Percentiles rank a stretch among this genome's conserved stretches.
Evolutionary conservation across 2,113 vertebrate species (phyloP).

Genomic region (Panthera leo): DNA sequence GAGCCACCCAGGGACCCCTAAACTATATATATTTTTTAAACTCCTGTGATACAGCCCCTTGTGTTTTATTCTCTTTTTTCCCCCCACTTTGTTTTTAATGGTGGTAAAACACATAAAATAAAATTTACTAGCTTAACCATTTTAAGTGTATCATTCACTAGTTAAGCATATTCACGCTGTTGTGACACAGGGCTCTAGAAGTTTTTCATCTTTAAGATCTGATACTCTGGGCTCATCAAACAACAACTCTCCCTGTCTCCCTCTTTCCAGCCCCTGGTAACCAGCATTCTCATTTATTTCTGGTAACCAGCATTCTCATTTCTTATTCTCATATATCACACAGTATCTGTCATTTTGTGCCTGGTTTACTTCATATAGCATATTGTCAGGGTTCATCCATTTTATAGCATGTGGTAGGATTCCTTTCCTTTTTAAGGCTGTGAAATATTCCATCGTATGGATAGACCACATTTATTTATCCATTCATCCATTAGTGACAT

Average conservation of each 20-base stretch:
- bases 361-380: not conserved
- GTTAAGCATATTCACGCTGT: too few relatives aligned
- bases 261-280: not conserved
- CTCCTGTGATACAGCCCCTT: not conserved
- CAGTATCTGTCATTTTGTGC: not conserved
- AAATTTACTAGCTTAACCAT: not conserved
- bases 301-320: not conserved
- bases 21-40: not conserved
- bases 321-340: not conserved
- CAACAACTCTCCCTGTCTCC: not conserved
- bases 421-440: not conserved
- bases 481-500: not conserved
- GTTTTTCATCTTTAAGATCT: not conserved
- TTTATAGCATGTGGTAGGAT: not conserved
- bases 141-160: not conserved
- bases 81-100: not conserved
- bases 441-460: too few relatives aligned
- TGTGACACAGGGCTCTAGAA: not conserved
- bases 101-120: not conserved
- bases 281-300: not conserved
- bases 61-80: not conserved
- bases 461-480: not conserved
- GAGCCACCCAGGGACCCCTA: too few relatives aligned
- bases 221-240: not conserved
- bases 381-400: too few relatives aligned